A percentile compares a stretch with the other conserved stretches of the same genome.
phyloP scores from a whole-genome alignment of 2,888 invertebrate species.

The Drosophila vallismaia region DNA sequence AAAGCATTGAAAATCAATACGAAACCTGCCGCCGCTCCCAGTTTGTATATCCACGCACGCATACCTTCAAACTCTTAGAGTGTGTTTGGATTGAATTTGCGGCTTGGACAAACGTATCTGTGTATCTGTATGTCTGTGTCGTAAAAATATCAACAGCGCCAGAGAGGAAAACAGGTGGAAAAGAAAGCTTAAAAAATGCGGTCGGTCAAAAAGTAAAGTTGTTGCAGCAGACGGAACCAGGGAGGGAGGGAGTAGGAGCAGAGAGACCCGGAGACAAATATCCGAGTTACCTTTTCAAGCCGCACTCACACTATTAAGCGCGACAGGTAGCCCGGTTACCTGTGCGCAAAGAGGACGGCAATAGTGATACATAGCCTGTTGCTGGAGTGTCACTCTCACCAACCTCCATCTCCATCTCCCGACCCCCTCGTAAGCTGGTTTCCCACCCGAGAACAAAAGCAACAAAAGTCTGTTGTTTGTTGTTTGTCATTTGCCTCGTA shows the following conservation, averaged over 20 bases:
- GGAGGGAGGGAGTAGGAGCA: slow-evolving; percentile 12
- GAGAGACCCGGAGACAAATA: slow-evolving; percentile 67
- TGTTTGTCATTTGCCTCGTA: slow-evolving; percentile 62
- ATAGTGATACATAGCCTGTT: slow-evolving; percentile 30
- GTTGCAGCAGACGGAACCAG: slow-evolving; percentile 56
- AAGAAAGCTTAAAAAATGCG: slow-evolving; percentile 79
- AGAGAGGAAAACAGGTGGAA: slow-evolving; percentile 75
- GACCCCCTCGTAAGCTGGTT: slow-evolving; percentile 6
- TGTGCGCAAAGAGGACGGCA: slow-evolving; percentile 66
- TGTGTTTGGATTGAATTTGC: slow-evolving; percentile 28
- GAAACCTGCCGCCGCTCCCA: slow-evolving; percentile 79
- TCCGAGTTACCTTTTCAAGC: slow-evolving; percentile 72
- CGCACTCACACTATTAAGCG: slow-evolving; percentile 37
- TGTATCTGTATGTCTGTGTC: slow-evolving; percentile 44
- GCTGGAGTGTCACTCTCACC: slow-evolving; percentile 57
- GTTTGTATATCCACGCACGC: slow-evolving; percentile 46
- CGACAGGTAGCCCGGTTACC: slow-evolving; percentile 58
- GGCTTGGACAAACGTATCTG: slow-evolving; percentile 35
- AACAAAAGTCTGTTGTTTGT: slow-evolving; percentile 21
- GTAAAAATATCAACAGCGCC: slow-evolving; percentile 76
- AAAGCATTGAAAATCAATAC: slow-evolving; percentile 76
- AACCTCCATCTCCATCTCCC: slow-evolving; percentile 40
- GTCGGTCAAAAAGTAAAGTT: slow-evolving; percentile 78
- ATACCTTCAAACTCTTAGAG: slow-evolving; percentile 28
- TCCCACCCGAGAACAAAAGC: slow-evolving; percentile 13